Evolutionary conservation across 2,113 vertebrate species (phyloP).

Genomic region (Mus spicilegus): DNA sequence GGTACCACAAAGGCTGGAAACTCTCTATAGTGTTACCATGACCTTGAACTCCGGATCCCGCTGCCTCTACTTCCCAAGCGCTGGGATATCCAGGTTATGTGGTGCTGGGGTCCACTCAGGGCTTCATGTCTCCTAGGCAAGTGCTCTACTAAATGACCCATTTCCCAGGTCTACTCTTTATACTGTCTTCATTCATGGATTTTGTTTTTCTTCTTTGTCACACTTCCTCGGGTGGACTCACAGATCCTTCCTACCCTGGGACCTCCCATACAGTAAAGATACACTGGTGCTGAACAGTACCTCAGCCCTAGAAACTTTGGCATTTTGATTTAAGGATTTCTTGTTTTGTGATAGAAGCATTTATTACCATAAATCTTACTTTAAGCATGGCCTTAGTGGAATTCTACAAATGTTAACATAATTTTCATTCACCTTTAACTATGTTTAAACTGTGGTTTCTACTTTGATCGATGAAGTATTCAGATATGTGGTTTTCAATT

Average conservation of each 20-base stretch:
- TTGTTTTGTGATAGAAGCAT: neutral
- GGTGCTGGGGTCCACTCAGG: neutral
- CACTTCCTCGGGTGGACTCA: neutral
- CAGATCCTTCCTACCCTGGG: neutral
- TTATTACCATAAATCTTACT: neutral
- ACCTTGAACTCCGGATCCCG: neutral
- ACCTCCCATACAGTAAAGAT: neutral
- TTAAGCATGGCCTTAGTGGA: neutral
- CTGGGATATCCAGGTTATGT: neutral
- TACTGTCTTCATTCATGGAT: neutral
- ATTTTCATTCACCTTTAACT: neutral
- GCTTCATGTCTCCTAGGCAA: neutral
- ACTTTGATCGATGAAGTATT: neutral
- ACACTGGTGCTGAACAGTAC: no score
- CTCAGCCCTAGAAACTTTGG: neutral
- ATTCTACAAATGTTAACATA: neutral
- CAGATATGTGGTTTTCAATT: neutral
- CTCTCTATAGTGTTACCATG: neutral
- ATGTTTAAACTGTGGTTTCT: neutral
- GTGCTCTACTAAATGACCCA: neutral
- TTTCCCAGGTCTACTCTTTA: neutral
- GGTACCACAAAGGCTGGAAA: neutral
- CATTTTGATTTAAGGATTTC: neutral
- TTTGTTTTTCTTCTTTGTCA: slow-evolving; percentile 3
- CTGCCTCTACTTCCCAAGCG: neutral